A percentile compares a stretch with the other conserved stretches of the same genome.
These are phyloP conservation scores for Probaryconus sp. DNA, from an alignment of 1,140 invertebrate species.

Conservation along the genomic window DNA sequence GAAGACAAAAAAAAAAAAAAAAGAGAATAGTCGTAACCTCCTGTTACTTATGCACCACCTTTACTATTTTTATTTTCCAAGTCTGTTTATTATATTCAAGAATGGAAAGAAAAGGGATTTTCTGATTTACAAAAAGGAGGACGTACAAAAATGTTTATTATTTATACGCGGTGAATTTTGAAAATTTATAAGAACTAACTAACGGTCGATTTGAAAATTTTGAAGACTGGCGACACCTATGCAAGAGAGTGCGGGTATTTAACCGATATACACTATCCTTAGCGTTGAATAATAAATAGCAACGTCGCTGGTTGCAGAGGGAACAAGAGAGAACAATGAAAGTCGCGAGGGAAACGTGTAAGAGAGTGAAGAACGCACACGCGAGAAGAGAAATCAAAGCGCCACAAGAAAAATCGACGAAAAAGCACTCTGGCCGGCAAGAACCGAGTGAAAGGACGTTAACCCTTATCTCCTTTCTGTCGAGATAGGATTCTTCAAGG, in stretches of 20 bases:
- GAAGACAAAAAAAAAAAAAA: conserved; percentile 14
- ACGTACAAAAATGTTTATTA: too few species aligned
- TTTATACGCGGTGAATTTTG: conserved; percentile 8
- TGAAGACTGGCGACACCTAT: conserved; percentile 38
- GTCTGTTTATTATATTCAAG: background rate
- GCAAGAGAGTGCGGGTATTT: conserved; percentile 21
- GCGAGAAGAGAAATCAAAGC: conserved; percentile 44
- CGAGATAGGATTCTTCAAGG: conserved; percentile 55
- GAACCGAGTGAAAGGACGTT: conserved; percentile 70
- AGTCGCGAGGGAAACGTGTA: conserved; percentile 21
- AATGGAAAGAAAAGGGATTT: too few species aligned
- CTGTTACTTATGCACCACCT: conserved; percentile 62
- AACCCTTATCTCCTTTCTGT: conserved; percentile 69
- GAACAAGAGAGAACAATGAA: conserved; percentile 41
- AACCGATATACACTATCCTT: conserved; percentile 65
- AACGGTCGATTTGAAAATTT: too few species aligned
- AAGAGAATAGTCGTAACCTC: conserved; percentile 59
- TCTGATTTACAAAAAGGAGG: too few species aligned
- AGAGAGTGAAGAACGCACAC: conserved; percentile 26
- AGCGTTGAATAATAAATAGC: conserved; percentile 70
- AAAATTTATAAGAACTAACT: too few species aligned
- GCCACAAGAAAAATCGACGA: conserved; percentile 39
- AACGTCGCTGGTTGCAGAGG: too few species aligned
- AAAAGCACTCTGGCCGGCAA: conserved; percentile 50
- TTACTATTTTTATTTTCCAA: conserved; percentile 47